A percentile compares a stretch with the other conserved stretches of the same genome.
phyloP scores from a whole-genome alignment of 1,140 invertebrate genomes.

The Acromyrmex echinatior region DNA sequence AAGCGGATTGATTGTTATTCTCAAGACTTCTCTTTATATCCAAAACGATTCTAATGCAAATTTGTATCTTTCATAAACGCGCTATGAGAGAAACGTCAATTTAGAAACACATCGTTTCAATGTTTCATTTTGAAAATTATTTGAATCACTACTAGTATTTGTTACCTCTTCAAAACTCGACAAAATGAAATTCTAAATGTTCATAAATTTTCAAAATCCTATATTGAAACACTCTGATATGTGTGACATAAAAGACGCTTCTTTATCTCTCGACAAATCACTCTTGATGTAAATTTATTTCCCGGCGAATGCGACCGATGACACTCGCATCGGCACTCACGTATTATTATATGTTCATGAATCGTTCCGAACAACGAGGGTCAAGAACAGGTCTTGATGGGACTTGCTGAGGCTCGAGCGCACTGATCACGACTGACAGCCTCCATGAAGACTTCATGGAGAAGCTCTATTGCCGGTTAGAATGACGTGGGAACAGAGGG shows the following conservation, averaged over 20 bases:
- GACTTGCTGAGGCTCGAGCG: conserved; percentile 75
- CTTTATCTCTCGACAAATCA: conserved; percentile 9
- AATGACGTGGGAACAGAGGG: conserved; percentile 62
- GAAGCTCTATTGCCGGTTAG: conserved; percentile 73
- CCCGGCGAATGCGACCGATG: not conserved
- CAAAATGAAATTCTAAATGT: not conserved
- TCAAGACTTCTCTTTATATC: not conserved
- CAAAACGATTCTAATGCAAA: not conserved
- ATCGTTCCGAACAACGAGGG: conserved; percentile 9
- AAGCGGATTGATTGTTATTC: not conserved
- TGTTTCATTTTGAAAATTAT: not conserved
- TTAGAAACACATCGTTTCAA: not conserved
- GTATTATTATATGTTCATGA: conserved; percentile 44
- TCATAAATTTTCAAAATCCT: not conserved
- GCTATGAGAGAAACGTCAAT: not conserved
- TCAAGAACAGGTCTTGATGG: conserved; percentile 11
- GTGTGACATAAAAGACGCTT: not conserved
- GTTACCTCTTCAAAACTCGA: not conserved
- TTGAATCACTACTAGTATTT: not conserved
- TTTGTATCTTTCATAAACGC: not conserved
- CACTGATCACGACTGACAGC: conserved; percentile 81
- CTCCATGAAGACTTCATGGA: conserved; percentile 79
- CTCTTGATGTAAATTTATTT: not conserved
- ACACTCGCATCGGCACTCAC: conserved; percentile 64
- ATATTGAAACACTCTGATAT: not conserved